Base-by-base conservation (phyloP, 2,113 vertebrate species). In the Clupea harengus region DNA sequence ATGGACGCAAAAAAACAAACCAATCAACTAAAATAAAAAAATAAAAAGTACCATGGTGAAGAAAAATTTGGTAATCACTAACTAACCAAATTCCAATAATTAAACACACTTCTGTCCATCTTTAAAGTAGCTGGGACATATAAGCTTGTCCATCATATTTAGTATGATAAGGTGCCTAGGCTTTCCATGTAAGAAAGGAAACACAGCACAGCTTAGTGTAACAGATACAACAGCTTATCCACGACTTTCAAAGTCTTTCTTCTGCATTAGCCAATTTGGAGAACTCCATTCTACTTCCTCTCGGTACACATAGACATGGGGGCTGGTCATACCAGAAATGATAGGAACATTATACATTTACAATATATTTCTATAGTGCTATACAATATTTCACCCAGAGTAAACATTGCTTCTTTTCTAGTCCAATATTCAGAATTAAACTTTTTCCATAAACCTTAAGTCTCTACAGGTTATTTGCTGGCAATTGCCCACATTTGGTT, bases 281-380 rank as follows among this genome's bases (percentile, higher is more conserved):
- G 88, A 88, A 87, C 82, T 80, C 54, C 88, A 89, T 91, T 92
- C 84, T 86, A 78, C 88, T 85, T 86, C 89, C 89, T 92, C 83
- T 87, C 86, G 83, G 25, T 87, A 60, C 83, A 91, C 92, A 91
- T 92, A 94, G 94, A 94, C 92, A 91, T 89, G 86, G 88, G 87
- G 90, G 89, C 84, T 39, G 91, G 89, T 87, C 84, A 92, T 89
- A 67, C 86, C 85, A 81, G 88, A 90, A 87, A 89, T 50, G 90
- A 90, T 89, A 85, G 13, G 25, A 91, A 93, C 25, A 83, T 13
- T 2, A 50, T 45, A 44, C 88, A 83, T 88, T 86, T 87, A 89
- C 83, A 85, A 83, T 47, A 22, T 60, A 84, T 28, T 46, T 72
- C 4, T 86, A 9, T 82, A 81, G 47, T 47, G 25, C 54, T 18